Evolutionary conservation across 2,113 vertebrate species (phyloP), one percentile per base, ranked within the genome.

Genomic region (Thamnaconus septentrionalis): DNA sequence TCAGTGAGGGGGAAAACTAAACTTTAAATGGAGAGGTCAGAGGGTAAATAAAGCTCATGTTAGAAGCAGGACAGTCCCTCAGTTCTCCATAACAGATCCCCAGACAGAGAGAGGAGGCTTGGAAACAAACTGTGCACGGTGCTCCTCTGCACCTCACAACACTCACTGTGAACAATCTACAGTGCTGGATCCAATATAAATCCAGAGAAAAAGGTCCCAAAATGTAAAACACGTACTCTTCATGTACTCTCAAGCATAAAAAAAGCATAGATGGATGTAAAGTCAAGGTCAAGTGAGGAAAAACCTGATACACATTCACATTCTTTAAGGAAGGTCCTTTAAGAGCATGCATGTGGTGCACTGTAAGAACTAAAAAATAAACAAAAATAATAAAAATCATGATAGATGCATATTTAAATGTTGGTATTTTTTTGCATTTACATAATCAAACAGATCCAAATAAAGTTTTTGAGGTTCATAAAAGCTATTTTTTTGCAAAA

Each of bases 291-390:
- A 63, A 54, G 47, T 59, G 48, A 66, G 59, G 62, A 64, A 31
- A 31, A 47, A 9, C 64, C 39, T 48, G 70, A 67, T 70, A 64
- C 69, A 76, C 64, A 61, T 74, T 78, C 18, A 61, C 42, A 65
- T 59, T 62, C 18, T 81, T 67, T 76, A 66, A 76, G 69, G 41
- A 5, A 58, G 40, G 8, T 66, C 62, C 57, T 11, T 57, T 5
- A 56, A 71, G 65, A 71, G 54, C 44, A 44, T 69, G 41, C 70
- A 41, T 41, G 12, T 68, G n/a, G 61, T 62, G n/a, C 12, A 31
- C 18, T 31, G 18, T 31, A 31, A 31, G 18, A 31, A 31, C 18
- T 31, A 31, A 31, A 31, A 31, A 31, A 31, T 31, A 31, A 31
- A 31, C 18, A 31, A 31, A 31, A 31, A 31, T 31, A 31, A 31